Conservation (phyloP, 2,888 invertebrate genomes). For the Erebia palarica region DNA sequence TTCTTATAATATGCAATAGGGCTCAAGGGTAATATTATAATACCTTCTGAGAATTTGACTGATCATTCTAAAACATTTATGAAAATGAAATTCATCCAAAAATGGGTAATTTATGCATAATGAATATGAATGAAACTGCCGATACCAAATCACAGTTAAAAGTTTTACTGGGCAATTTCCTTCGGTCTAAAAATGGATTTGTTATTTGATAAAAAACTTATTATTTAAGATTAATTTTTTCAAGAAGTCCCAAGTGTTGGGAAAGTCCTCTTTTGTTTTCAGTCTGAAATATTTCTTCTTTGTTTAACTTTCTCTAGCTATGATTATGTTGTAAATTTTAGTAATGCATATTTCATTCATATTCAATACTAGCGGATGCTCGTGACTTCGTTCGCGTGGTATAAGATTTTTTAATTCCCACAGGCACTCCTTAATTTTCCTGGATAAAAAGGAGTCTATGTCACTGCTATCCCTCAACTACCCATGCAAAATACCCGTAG, state of each 20-base stretch:
- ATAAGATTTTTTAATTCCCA: too few relatives aligned
- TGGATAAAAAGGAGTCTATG: too few relatives aligned
- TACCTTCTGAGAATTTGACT: not conserved
- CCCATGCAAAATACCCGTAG: too few relatives aligned
- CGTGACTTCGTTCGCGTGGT: too few relatives aligned
- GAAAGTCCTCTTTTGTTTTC: not conserved
- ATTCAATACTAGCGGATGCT: too few relatives aligned
- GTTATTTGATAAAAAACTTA: slow-evolving; percentile 11
- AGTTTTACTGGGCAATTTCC: slow-evolving; percentile 22
- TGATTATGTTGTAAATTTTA: too few relatives aligned
- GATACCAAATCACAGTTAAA: slow-evolving; percentile 28
- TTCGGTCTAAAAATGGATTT: slow-evolving; percentile 10
- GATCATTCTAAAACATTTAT: slow-evolving; percentile 18
- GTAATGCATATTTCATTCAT: too few relatives aligned
- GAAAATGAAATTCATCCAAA: slow-evolving; percentile 19
- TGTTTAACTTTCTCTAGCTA: too few relatives aligned
- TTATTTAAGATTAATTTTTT: not conserved
- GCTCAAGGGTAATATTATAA: too few relatives aligned
- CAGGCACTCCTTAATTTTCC: too few relatives aligned
- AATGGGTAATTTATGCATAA: slow-evolving; percentile 28
- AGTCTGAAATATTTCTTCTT: not conserved
- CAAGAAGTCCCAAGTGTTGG: not conserved
- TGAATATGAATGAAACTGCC: slow-evolving; percentile 32
- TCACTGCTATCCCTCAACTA: too few relatives aligned
- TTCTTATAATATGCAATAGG: too few relatives aligned